Conservation (phyloP, 2,797 vertebrate species). For the Lindbergichthys nudifrons region DNA sequence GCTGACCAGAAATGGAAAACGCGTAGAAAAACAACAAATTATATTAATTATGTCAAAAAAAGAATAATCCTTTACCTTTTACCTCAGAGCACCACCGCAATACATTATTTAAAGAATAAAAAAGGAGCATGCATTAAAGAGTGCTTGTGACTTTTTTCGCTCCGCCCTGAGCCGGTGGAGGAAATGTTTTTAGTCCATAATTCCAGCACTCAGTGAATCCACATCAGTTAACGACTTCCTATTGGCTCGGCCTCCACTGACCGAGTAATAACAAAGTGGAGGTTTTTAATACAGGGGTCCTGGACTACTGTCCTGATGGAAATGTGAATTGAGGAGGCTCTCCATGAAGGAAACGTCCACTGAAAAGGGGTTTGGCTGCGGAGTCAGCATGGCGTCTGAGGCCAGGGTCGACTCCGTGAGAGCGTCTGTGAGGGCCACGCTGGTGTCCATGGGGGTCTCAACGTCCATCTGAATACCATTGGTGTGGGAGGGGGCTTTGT, state of each 20-base stretch:
- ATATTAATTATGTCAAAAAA: conserved; percentile 22
- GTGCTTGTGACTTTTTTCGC: conserved; percentile 55
- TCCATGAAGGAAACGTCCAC: conserved; percentile 88
- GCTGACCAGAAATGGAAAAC: conserved; percentile 40
- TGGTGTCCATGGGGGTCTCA: conserved; percentile 68
- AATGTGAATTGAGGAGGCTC: conserved; percentile 88
- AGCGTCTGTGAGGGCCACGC: conserved; percentile 18
- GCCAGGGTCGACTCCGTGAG: conserved; percentile 31
- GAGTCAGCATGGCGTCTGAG: conserved; percentile 57
- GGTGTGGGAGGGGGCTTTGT: neutral
- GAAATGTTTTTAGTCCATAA: conserved; percentile 51
- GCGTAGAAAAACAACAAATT: conserved; percentile 11
- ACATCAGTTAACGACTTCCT: conserved; percentile 67
- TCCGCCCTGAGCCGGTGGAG: conserved; percentile 30
- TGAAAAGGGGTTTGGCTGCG: conserved; percentile 48
- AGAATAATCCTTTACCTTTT: neutral
- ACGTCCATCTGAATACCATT: conserved; percentile 29
- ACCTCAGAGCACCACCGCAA: conserved; percentile 62
- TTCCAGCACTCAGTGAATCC: conserved; percentile 57
- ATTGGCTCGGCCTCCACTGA: conserved; percentile 52
- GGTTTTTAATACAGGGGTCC: conserved; percentile 78
- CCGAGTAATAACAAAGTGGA: conserved; percentile 34
- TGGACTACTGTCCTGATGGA: conserved; percentile 79
- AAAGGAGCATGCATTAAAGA: conserved; percentile 78
- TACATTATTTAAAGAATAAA: conserved; percentile 64